phyloP scores from a whole-genome alignment of 2,113 vertebrate species.

The Zosterops lateralis region DNA sequence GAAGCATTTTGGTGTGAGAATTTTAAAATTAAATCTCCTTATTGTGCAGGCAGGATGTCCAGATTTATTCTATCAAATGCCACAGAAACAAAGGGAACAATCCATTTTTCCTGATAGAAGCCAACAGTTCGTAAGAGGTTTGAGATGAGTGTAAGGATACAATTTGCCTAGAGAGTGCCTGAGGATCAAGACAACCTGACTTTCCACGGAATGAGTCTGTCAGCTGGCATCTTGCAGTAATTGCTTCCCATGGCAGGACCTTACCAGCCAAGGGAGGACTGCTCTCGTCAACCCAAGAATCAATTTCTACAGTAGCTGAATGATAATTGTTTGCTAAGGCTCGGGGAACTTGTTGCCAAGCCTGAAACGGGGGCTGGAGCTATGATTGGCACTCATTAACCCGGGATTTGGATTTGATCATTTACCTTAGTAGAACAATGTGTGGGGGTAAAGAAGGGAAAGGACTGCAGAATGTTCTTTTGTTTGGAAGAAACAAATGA shows the following conservation, averaged over 20 bases:
- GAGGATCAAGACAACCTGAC: constrained; percentile 88
- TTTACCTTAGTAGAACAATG: constrained; percentile 54
- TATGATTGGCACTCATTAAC: constrained; percentile 92
- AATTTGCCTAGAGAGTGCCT: constrained; percentile 97
- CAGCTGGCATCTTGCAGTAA: constrained; percentile 95
- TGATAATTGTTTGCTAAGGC: constrained; percentile 91
- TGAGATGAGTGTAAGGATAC: constrained; percentile 92
- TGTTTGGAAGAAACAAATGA: constrained; percentile 65
- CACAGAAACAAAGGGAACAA: constrained; percentile 88
- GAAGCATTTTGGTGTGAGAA: constrained; percentile 71
- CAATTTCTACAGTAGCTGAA: constrained; percentile 86
- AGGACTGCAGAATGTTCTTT: constrained; percentile 42
- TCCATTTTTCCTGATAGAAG: constrained; percentile 89
- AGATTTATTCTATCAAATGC: constrained; percentile 80
- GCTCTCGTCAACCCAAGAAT: constrained; percentile 85
- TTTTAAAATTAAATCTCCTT: constrained; percentile 79
- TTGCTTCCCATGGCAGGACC: constrained; percentile 98
- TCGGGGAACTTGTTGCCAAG: constrained; percentile 86
- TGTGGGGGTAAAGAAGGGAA: background rate
- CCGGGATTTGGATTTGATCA: constrained; percentile 73
- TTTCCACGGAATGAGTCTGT: constrained; percentile 91
- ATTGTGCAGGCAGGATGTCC: constrained; percentile 79
- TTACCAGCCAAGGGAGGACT: constrained; percentile 83
- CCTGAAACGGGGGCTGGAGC: constrained; percentile 74
- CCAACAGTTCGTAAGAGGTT: constrained; percentile 89